Evolutionary conservation across 2,888 invertebrate species (phyloP), one percentile per base, ranked within the genome.

Genomic region (Mesorhabditis sp.): DNA sequence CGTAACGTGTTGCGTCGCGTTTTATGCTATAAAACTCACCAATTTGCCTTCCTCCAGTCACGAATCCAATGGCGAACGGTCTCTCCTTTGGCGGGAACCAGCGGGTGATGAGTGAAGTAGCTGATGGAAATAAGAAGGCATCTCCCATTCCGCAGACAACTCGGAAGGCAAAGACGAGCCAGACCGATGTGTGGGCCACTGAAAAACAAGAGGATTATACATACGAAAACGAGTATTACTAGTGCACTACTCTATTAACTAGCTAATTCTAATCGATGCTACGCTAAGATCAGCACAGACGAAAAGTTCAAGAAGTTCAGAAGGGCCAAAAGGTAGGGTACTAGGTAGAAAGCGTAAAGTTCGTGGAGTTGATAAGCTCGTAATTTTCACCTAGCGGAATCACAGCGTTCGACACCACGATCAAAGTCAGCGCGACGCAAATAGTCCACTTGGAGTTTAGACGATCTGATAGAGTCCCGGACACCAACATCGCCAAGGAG

Each of bases 61-160:
- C 80, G 50, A 83, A 76, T 66, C 83, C 83, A n/a, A 84, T 73
- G 58, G 83, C 83, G 69, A 83, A 84, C 5, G 83, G 80, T 45
- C 83, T 71, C 67, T 83, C 83, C 68, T 83, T 83, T 7, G 83
- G 82, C 5, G 83, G 83, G 66, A 83, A 83, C 83, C 83, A 83
- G 69, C 79, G 45, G 6, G 83, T 83, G 50, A 83, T 83, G 79
- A 83, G 74, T 6, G 81, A 80, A 50, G 76, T 74, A 7, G 79
- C 76, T 0, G 79, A 75, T 4, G 83, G 83, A n/a, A 79, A 80
- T 2, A 83, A 71, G 7, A 82, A 73, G 0, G 82, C 78, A 72
- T 83, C 83, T 13, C 80, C 80, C 67, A 83, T 71, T 15, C 83
- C 82, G 4, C 81, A 79, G 10, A 83, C 65, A 15, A 83, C 75